These are phyloP conservation scores for Hybos culiciformis DNA, from an alignment of 2,888 invertebrate species.

Conservation along the genomic window DNA sequence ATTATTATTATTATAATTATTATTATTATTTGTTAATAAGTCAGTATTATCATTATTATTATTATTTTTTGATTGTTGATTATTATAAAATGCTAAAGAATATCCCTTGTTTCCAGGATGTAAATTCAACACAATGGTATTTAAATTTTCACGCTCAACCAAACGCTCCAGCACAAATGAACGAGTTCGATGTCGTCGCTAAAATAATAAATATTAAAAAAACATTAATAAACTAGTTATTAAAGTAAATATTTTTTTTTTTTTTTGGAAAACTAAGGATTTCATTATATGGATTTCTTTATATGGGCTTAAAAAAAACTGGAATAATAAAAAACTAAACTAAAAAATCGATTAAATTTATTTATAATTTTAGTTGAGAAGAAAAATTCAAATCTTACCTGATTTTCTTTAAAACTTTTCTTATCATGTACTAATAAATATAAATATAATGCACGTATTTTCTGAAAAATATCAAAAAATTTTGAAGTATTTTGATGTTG, in stretches of 20 bases:
- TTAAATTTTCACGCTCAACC: conserved; percentile 70
- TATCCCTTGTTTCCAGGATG: conserved; percentile 89
- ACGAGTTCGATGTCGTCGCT: conserved; percentile 36
- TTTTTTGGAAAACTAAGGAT: too few relatives aligned
- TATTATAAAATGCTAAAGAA: conserved; percentile 40
- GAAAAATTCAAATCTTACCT: conserved; percentile 23
- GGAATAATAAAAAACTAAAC: too few relatives aligned
- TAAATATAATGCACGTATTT: conserved; percentile 32
- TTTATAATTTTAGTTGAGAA: too few relatives aligned
- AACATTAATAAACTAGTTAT: conserved; percentile 1
- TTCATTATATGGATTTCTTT: too few relatives aligned
- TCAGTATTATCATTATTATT: conserved; percentile 26
- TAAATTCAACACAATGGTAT: conserved; percentile 79
- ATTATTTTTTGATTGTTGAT: too few relatives aligned
- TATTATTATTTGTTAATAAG: neutral
- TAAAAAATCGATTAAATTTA: too few relatives aligned
- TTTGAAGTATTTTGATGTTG: conserved; percentile 17
- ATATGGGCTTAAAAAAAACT: too few relatives aligned
- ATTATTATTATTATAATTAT: neutral
- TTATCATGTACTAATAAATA: conserved; percentile 31
- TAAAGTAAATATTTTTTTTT: conserved; percentile 2
- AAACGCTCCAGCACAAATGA: conserved; percentile 72
- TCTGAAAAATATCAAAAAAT: conserved; percentile 33
- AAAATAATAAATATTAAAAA: conserved; percentile 9
- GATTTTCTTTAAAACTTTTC: conserved; percentile 30